Base-by-base conservation (phyloP, 1,140 invertebrate species). In the Streblospio benedicti region DNA sequence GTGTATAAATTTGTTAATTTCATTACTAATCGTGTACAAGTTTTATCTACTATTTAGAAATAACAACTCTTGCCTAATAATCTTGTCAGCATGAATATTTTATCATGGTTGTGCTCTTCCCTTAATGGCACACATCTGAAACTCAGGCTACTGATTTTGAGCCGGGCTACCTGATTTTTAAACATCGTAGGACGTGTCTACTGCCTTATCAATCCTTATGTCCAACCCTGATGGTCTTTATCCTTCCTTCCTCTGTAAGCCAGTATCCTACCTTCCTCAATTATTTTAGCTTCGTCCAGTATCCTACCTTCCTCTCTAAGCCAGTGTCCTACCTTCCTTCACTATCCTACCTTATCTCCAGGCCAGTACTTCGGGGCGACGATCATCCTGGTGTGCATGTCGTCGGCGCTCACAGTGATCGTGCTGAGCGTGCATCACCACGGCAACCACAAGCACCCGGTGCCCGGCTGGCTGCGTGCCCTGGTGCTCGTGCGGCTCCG, bases 401-500 rank as follows among this genome's bases (percentile, higher is more conserved):
- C 51, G 25, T 30, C 23, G 23, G 31, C 33, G 51, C 16, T 53
- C 23, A 53, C 51, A 6, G 51, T 53, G 25, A 20, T 53, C 18
- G 51, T 53, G 31, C 18, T 56, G 20, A 33, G 43, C 31, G 32
- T 56, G 32, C 54, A 56, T 38, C 38, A 41, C 38, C 35, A 43
- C n/a, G 54, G 31, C 9, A 25, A 18, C 6, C 20, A 23, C 20
- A 38, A 38, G 5, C 18, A 56, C n/a, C 9, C 35, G 30, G 54
- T 56, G 6, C 59, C 59, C 1, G 20, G 28, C 23, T 60, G 59
- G 59, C 27, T 27, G n/a, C 16, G 49, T 30, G 16, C 20, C 4
- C 25, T 60, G 18, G n/a, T 60, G 33, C 35, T 60, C 38, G 57
- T 53, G n/a, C 52, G 57, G 57, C 45, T 59, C 1, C 28, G 50